Base-by-base conservation (phyloP, 2,113 vertebrate species). In the Laticauda colubrina region DNA sequence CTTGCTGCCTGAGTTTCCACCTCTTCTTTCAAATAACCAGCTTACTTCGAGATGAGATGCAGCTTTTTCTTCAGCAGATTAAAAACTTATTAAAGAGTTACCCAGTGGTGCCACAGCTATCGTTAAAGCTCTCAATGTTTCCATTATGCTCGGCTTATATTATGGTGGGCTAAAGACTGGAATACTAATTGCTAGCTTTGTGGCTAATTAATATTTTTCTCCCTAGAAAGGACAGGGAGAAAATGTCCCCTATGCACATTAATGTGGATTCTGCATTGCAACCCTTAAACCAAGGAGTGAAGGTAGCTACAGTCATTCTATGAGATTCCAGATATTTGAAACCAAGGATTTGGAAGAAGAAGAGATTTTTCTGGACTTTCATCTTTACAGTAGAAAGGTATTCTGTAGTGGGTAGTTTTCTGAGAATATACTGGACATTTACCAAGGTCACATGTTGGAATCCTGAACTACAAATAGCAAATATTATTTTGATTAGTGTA, bases 1-100 rank as follows among this genome's bases (percentile, higher is more conserved):
- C 85, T 21, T 89, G 26, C 64, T 69, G 75, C n/a, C 21, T 3
- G 56, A 64, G 75, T 69, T 93, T 20, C 59, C 51, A 75, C 34
- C 94, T 94, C 88, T 45, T 14, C 87, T 94, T 95, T 59, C 81
- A 87, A 95, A 92, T 90, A 94, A 43, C 3, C 55, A 34, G 56
- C 11, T 94, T 88, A 39, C 15, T 93, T 93, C 34, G 53, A 94
- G 95, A 91, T 29, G 5, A 93, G 8, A 6, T 89, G 29, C 87
- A 89, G 51, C 11, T 85, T 93, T 69, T 54, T 93, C 3, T 88
- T 55, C 2, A 85, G 48, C 81, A 0, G 18, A 93, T 93, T 90
- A 95, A 94, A 85, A 95, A 91, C 81, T 93, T 95, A 91, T 93
- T 95, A 94, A 92, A 94, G 57, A 94, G 88, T 92, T 86, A 94